phyloP scores from a whole-genome alignment of 2,888 invertebrate species.

The Tiphia femorata region DNA sequence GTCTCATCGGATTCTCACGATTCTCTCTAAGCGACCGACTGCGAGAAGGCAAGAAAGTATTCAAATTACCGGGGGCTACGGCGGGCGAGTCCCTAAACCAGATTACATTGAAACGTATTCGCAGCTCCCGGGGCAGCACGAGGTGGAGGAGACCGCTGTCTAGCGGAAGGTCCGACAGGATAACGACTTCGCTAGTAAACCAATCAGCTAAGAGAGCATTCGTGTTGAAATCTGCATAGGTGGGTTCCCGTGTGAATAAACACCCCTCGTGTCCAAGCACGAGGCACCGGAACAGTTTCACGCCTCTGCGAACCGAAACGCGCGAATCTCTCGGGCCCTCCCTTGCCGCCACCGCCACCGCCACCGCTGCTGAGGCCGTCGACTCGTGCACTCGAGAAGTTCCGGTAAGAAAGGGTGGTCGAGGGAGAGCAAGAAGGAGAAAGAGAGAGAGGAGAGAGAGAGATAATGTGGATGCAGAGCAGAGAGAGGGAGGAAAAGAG shows the following conservation, averaged over 20 bases:
- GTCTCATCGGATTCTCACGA: too few species aligned
- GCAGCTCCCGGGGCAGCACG: too few species aligned
- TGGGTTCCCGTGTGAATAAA: conserved; percentile 33
- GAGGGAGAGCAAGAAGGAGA: not conserved
- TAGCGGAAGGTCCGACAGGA: conserved; percentile 4
- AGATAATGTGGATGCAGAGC: too few species aligned
- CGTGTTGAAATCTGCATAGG: conserved; percentile 47
- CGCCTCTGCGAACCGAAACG: conserved; percentile 31
- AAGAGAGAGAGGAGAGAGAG: not conserved
- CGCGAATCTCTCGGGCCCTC: conserved; percentile 7
- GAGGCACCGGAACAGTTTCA: conserved; percentile 14
- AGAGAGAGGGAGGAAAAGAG: too few species aligned
- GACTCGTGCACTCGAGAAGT: conserved; percentile 1
- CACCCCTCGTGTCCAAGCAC: conserved; percentile 10
- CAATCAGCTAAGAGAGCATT: conserved; percentile 47
- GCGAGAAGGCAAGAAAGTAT: not conserved
- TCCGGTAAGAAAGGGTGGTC: conserved; percentile 1
- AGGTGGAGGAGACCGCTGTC: not conserved
- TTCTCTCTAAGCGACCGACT: not conserved
- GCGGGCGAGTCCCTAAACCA: conserved; percentile 7
- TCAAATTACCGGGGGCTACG: not conserved
- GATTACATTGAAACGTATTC: conserved; percentile 5
- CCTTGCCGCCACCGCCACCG: not conserved
- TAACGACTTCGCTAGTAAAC: conserved; percentile 23
- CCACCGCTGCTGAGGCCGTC: conserved; percentile 1